Percentiles rank a stretch among this genome's conserved stretches.
phyloP scores from a whole-genome alignment of 2,113 vertebrate genomes.

The Fregata magnificens region DNA sequence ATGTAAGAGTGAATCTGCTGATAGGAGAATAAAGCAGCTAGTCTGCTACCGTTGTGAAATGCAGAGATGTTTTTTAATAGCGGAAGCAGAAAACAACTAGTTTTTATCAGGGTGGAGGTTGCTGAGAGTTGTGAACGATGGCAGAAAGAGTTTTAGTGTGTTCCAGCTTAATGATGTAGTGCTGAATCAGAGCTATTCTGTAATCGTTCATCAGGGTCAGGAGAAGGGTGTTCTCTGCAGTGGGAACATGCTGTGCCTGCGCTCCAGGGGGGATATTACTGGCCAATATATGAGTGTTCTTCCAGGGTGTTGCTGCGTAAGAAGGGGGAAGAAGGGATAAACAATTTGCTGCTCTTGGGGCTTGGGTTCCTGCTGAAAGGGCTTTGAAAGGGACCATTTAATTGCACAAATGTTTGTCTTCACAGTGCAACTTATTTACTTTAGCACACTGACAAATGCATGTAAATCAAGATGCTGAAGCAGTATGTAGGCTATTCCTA shows the following conservation, averaged over 20 bases:
- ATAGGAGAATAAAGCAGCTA: neutral
- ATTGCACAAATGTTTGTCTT: neutral
- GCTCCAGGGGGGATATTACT: neutral
- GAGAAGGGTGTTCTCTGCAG: neutral
- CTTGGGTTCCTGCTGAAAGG: neutral
- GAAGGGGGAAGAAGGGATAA: neutral
- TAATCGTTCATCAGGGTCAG: neutral
- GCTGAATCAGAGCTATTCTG: conserved; percentile 10
- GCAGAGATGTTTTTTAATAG: neutral
- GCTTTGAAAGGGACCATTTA: neutral
- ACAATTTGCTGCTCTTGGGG: neutral
- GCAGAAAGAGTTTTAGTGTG: neutral
- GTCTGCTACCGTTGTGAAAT: neutral
- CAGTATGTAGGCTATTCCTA: neutral
- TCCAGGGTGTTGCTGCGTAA: neutral
- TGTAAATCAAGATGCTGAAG: neutral
- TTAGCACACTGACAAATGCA: neutral
- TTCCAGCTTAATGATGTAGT: neutral
- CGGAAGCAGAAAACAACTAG: neutral
- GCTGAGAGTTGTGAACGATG: neutral
- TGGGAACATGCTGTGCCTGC: neutral
- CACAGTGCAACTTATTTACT: neutral
- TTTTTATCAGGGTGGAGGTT: neutral
- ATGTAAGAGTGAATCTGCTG: neutral
- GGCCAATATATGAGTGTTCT: neutral